Conservation (phyloP, 1,140 invertebrate species). For the Cydia amplana region DNA sequence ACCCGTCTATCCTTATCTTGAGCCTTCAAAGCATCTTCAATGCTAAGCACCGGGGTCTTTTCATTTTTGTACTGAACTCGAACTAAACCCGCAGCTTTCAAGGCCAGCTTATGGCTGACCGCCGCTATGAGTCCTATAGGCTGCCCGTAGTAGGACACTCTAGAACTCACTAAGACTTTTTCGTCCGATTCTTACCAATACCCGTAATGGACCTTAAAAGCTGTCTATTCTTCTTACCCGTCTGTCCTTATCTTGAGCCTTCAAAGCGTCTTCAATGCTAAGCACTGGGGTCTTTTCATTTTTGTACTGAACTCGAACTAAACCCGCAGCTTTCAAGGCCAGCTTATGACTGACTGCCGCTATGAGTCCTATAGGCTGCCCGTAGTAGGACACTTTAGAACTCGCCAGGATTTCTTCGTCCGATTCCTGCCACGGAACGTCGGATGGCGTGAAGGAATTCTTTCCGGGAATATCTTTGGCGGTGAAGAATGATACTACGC, state of each 20-base stretch:
- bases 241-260: conserved; percentile 61
- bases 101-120: conserved; percentile 80
- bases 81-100: conserved; percentile 83
- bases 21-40: conserved; percentile 81
- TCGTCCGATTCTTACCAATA: conserved; percentile 58
- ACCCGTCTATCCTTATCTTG: conserved; percentile 66
- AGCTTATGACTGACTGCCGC: conserved; percentile 81
- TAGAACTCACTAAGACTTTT: conserved; percentile 79
- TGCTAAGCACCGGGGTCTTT: conserved; percentile 62
- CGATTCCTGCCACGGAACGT: conserved; percentile 45
- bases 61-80: conserved; percentile 82
- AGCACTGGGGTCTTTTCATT: conserved; percentile 57
- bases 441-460: conserved; percentile 80
- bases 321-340: conserved; percentile 82
- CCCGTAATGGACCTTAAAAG: no score
- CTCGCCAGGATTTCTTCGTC: conserved; percentile 80
- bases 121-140: conserved; percentile 87
- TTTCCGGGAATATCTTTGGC: conserved; percentile 88
- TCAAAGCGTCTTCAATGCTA: conserved; percentile 82
- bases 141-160: conserved; percentile 85
- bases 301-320: conserved; percentile 85
- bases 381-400: conserved; percentile 81
- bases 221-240: conserved; percentile 48
- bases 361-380: conserved; percentile 87
- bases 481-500: conserved; percentile 85